Percentiles rank a stretch among this genome's conserved stretches.
These are phyloP conservation scores for Noctua pronuba DNA, from an alignment of 2,888 invertebrate species.

Conservation along the genomic window DNA sequence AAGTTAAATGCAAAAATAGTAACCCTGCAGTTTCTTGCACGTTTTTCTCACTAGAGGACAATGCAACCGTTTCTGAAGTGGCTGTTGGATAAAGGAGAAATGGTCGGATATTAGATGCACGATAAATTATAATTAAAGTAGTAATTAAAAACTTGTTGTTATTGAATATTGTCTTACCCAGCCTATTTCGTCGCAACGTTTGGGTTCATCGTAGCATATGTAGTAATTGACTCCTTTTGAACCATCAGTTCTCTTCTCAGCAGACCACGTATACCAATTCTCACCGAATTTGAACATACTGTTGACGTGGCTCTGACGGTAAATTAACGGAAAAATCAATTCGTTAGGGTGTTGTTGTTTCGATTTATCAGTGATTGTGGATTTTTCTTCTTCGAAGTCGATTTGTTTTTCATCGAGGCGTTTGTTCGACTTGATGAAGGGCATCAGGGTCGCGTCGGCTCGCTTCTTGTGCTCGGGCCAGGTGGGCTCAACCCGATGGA, in stretches of 20 bases:
- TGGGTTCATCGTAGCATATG: constrained; percentile 86
- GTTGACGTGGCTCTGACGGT: constrained; percentile 84
- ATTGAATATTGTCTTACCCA: constrained; percentile 79
- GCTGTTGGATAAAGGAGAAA: not conserved
- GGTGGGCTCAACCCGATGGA: constrained; percentile 70
- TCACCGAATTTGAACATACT: constrained; percentile 88
- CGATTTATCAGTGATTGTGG: constrained; percentile 75
- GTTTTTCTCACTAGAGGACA: not conserved
- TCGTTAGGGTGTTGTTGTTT: constrained; percentile 84
- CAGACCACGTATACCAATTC: constrained; percentile 88
- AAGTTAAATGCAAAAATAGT: not conserved
- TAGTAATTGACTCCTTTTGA: constrained; percentile 84
- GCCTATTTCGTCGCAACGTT: constrained; percentile 86
- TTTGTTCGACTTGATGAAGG: constrained; percentile 77
- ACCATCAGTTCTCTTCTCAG: constrained; percentile 83
- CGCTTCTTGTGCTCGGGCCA: constrained; percentile 74
- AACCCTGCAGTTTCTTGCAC: not conserved
- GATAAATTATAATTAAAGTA: not conserved
- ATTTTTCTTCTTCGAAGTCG: constrained; percentile 78
- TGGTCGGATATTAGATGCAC: not conserved
- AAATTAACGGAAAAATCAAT: constrained; percentile 85
- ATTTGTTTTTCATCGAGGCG: constrained; percentile 70
- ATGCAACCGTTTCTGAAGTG: not conserved
- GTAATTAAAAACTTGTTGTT: not conserved
- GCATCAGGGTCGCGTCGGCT: constrained; percentile 73